Conservation (phyloP, 2,113 vertebrate species). For the Paralichthys olivaceus region DNA sequence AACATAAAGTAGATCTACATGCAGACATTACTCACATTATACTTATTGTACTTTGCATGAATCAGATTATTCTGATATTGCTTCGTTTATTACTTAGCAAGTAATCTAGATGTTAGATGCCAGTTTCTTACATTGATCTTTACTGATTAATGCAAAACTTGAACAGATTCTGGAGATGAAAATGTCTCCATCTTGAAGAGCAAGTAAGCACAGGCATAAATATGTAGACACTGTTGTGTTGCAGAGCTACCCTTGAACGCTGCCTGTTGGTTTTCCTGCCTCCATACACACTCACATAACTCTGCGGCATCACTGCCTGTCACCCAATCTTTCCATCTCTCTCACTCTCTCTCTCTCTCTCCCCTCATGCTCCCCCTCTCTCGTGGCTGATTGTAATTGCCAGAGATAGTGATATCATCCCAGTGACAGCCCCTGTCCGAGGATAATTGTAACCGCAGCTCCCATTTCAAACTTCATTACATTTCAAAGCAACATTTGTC, state of each 20-base stretch:
- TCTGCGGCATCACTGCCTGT: conserved; percentile 61
- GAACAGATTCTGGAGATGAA: too few relatives aligned
- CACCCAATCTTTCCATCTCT: conserved; percentile 67
- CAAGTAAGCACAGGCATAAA: background rate
- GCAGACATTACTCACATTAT: background rate
- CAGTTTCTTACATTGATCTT: too few relatives aligned
- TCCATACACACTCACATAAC: conserved; percentile 40
- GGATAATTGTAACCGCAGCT: conserved; percentile 82
- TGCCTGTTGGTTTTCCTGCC: conserved; percentile 50
- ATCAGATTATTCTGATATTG: too few relatives aligned
- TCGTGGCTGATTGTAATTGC: conserved; percentile 73
- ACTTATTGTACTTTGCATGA: too few relatives aligned
- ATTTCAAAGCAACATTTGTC: conserved; percentile 85
- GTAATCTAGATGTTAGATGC: too few relatives aligned
- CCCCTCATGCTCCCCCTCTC: conserved; percentile 44
- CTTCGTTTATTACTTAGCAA: too few relatives aligned
- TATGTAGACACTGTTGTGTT: conserved; percentile 8
- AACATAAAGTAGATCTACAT: background rate
- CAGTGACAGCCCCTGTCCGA: conserved; percentile 77
- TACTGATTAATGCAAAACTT: too few relatives aligned
- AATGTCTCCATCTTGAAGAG: too few relatives aligned
- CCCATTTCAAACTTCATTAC: conserved; percentile 86
- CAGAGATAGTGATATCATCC: conserved; percentile 74
- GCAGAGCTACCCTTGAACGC: conserved; percentile 2
- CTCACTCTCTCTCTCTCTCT: background rate